Base-by-base conservation (phyloP, 2,888 invertebrate genomes). In the Philereme vetulata region DNA sequence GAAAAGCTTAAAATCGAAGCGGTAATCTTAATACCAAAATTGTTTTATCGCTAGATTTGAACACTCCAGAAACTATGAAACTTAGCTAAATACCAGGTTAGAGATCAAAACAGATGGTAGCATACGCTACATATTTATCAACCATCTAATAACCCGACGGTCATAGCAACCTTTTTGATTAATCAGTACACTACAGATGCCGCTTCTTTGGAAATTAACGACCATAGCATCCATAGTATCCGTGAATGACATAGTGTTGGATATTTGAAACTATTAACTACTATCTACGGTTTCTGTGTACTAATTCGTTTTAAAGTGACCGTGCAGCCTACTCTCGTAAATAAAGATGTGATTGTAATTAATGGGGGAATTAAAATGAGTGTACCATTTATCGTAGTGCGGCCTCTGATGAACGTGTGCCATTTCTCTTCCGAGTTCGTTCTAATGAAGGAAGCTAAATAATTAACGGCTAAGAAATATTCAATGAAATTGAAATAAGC, bases 61-160 rank as follows among this genome's bases (percentile, higher is more conserved):
- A 8, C 40, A 47, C 47, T 4, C 40, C 11, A 34, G 40, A 40
- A 47, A 47, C 47, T 53, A 11, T 46, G 9, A 36, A 35, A 35
- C 7, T 48, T 35, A 54, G 34, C 47, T 43, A 38, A 52, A 51
- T 56, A 56, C 51, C 53, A 66, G 66, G 61, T 62, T 38, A 65
- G 64, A 50, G 56, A 56, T 68, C 68, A 78, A 50, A 81, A 81
- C 75, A 62, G 75, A 81, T 77, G 75, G 72, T 71, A 67, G 65
- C 61, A 69, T 73, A 66, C 62, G 62, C 70, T 67, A 63, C 62
- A 70, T 76, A 76, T 78, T 75, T 80, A 76, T 78, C 72, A 73
- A 71, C 74, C 66, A 73, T 60, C 67, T 79, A 79, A 80, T 84
- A 84, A 82, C 82, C 78, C 76, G 78, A 77, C 77, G 76, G 75